Evolutionary conservation across 2,797 vertebrate genomes (phyloP).

Genomic region (Carduelis carduelis): DNA sequence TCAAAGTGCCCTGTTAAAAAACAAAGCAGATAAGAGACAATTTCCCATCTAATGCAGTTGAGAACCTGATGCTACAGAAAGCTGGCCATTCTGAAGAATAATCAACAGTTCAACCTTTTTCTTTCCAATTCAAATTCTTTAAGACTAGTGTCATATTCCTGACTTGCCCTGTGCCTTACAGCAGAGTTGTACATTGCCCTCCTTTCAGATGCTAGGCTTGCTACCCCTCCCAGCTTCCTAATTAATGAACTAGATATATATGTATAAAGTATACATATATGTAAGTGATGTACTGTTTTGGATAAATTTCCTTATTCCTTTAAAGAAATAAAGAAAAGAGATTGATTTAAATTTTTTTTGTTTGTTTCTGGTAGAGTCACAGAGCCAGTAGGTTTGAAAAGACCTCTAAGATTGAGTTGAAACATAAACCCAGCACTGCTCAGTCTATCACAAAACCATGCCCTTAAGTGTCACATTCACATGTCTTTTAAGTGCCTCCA

Average conservation of each 20-base stretch:
- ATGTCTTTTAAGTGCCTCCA: neutral
- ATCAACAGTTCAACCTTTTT: neutral
- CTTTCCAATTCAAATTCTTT: neutral
- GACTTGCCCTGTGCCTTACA: fast-evolving
- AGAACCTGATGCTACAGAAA: neutral
- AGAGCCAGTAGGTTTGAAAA: neutral
- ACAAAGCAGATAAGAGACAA: neutral
- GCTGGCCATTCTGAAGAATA: neutral
- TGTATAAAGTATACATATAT: neutral
- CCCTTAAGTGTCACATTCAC: neutral
- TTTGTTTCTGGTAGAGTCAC: neutral
- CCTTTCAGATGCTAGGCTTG: neutral
- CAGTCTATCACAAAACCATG: neutral
- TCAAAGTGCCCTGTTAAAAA: neutral
- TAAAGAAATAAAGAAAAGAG: neutral
- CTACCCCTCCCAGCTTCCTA: neutral
- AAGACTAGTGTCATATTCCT: neutral
- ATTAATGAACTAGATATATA: neutral
- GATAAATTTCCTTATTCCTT: neutral
- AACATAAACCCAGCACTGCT: neutral
- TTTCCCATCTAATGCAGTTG: neutral
- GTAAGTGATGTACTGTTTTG: neutral
- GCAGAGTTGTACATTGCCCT: neutral
- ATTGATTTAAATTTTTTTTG: neutral
- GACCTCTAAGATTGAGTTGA: neutral